A percentile compares a stretch with the other conserved stretches of the same genome.
These are phyloP conservation scores for Pseudopipra pipra DNA, from an alignment of 2,113 vertebrate species.

Conservation along the genomic window DNA sequence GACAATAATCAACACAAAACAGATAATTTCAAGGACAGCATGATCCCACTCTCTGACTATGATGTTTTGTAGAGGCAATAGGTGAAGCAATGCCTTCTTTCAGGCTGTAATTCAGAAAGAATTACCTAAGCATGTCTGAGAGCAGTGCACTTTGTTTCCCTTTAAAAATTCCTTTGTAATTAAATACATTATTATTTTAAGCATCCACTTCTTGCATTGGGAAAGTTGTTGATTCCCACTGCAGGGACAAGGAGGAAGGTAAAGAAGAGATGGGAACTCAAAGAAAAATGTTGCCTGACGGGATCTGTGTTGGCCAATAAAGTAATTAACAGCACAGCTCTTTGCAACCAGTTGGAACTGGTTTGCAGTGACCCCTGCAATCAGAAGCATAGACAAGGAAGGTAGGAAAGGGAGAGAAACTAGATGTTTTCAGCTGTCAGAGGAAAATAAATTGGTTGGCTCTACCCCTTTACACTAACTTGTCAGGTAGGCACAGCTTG, in stretches of 20 bases:
- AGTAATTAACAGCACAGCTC: not conserved
- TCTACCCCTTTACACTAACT: not conserved
- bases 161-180: not conserved
- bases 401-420: not conserved
- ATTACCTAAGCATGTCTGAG: not conserved
- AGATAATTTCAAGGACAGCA: not conserved
- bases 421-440: not conserved
- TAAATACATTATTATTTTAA: not conserved
- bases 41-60: not conserved
- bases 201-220: not conserved
- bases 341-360: not conserved
- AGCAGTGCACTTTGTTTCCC: not conserved
- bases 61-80: not conserved
- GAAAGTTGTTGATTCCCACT: not conserved
- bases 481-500: not conserved
- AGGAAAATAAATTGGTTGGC: slow-evolving; percentile 13
- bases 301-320: not conserved
- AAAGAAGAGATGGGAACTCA: not conserved
- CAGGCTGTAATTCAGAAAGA: not conserved
- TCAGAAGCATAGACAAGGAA: not conserved
- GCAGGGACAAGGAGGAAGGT: not conserved
- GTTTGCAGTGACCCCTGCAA: not conserved
- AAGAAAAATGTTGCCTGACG: not conserved
- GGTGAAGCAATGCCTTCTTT: not conserved
- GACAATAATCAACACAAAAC: not conserved